Base-by-base conservation (phyloP, 2,113 vertebrate genomes). In the Parus major region DNA sequence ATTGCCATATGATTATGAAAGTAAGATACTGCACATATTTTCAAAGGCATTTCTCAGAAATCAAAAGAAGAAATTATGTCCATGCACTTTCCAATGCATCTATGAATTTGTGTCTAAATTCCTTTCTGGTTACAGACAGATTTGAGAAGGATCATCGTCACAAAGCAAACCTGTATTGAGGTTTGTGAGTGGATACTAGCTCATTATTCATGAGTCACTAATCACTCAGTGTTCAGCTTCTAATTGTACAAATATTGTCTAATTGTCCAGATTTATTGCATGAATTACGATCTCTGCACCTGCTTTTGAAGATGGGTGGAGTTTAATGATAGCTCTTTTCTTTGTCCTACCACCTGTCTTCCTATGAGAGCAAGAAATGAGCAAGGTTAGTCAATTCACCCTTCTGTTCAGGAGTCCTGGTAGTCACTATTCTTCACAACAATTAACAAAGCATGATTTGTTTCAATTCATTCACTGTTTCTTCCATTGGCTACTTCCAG, bases 281-380 rank as follows among this genome's bases (percentile, higher is more conserved):
- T 59, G 19, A 82, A 88, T 86, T 90, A 90, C 20, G 21, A 59
- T 39, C 68, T 75, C 82, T 77, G 81, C 76, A 71, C 39, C 88
- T 71, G 49, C 81, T 63, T 85, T 85, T 89, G 69, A 91, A 78
- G 49, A 82, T 49, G 53, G 86, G 81, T 85, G 89, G 86, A 87
- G 86, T 69, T 91, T 87, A 96, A 96, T 96, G 87, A 96, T 33
- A 86, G 28, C 20, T 88, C n/a, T 92, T 91, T 56, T 44, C 33
- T n/a, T 61, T 69, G 53, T 82, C 23, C 46, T 83, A 71, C 20
- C 53, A 53, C 29, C 16, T 53, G 29, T 19, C 50, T 78, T 88
- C 50, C 44, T 81, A n/a, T 27, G 15, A 57, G n/a, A 68, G 28
- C 28, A 86, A 56, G 35, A 77, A 72, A 47, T 17, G 9, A 75